Conservation (phyloP, 1,140 invertebrate genomes). For the Trichonephila inaurata region DNA sequence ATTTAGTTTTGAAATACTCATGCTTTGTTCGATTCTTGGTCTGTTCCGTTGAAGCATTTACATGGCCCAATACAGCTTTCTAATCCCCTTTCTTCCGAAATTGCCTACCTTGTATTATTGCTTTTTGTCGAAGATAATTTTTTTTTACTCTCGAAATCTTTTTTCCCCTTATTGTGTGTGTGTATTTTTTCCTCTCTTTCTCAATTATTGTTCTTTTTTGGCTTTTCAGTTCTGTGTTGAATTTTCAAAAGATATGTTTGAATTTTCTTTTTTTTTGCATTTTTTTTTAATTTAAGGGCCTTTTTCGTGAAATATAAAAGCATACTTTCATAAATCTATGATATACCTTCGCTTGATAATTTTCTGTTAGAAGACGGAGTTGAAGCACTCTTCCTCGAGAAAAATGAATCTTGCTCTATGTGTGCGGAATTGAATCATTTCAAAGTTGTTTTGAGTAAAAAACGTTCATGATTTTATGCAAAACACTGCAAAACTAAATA, state of each 20-base stretch:
- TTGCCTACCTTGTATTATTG: neutral
- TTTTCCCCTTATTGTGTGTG: neutral
- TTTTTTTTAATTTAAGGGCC: neutral
- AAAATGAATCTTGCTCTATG: too few species aligned
- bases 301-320: too few species aligned
- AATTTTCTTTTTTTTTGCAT: neutral
- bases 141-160: neutral
- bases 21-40: neutral
- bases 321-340: too few species aligned
- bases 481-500: too few species aligned
- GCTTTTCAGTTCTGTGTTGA: neutral
- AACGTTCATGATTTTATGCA: too few species aligned
- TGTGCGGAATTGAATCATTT: too few species aligned
- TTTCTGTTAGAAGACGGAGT: too few species aligned
- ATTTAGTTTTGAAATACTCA: neutral
- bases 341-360: too few species aligned
- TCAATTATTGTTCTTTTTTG: neutral
- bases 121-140: neutral
- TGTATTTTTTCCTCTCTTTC: neutral
- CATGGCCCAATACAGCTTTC: neutral
- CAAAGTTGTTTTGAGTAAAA: too few species aligned
- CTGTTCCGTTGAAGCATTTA: neutral
- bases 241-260: neutral
- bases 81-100: neutral
- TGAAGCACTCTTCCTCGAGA: too few species aligned